Evolutionary conservation across 2,888 invertebrate genomes (phyloP), one percentile per base, ranked within the genome.

Genomic region (Agelastica alni): DNA sequence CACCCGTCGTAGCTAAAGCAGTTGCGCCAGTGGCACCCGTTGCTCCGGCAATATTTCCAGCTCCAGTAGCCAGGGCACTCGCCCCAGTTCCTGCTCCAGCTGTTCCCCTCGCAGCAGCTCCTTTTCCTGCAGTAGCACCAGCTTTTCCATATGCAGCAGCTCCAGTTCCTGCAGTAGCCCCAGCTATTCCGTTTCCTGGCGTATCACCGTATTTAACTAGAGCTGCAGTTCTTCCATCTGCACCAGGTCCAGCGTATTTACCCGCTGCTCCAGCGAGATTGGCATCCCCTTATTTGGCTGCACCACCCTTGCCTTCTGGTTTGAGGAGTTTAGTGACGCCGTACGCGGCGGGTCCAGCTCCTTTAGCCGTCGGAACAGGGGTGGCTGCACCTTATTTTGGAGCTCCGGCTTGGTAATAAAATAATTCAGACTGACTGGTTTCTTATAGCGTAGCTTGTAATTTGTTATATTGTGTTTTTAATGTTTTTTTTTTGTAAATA

Each of bases 281-380:
- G 13, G 54, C 59, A 13, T 55, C 63, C 6, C 63, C 61, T 17
- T 51, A 51, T 34, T 28, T 56, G 3, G 59, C 53, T 14, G 47
- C 52, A 14, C 54, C 61, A 26, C 54, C 57, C 39, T 22, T 58
- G 31, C 48, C 51, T 30, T 55, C 58, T 37, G 58, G 49, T 42
- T 28, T 55, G 22, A 55, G 52, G 42, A 49, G 53, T 52, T 49
- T 57, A 22, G 58, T 55, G 18, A 39, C 58, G 2, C 56, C 60
- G n/a, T 49, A 46, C 10, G 31, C 51, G n/a, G 48, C 45, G 10
- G 51, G 52, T 31, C 53, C 57, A 39, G 58, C 58, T 47, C 55
- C 53, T 6, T 14, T 56, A 47, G 54, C 51, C 17, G 45, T 53
- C 30, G 53, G 51, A 12, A 68, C 71, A 46, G 67, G 68, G 45